Evolutionary conservation across 2,888 invertebrate genomes (phyloP), one percentile per base, ranked within the genome.

Genomic region (Ectemnius continuus): DNA sequence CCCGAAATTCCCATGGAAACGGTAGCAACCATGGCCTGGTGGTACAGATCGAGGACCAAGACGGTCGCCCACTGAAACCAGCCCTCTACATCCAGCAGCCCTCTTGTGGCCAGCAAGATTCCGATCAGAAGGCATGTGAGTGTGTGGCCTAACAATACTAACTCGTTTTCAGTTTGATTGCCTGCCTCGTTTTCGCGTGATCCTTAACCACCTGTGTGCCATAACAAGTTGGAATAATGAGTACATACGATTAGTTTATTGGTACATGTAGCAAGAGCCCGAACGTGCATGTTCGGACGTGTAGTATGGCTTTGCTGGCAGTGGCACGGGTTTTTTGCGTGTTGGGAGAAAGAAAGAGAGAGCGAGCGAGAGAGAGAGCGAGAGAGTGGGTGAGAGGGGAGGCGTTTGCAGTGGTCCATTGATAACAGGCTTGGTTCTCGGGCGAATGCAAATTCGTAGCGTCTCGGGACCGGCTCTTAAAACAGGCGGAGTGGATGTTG

Each of bases 11-110:
- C 23, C 80, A 78, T 20, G 82, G 79, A 60, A 79, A 65, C 70
- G 84, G 82, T 65, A 92, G 87, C 86, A 90, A 90, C 79, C 90
- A 91, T 65, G 93, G 92, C 0, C 83, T 93, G 71, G 92, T 92
- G 14, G 90, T 94, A n/a, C 91, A 93, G 80, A 93, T 94, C 23
- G 93, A 94, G 86, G 93, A 94, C 86, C 93, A 94, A 86, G 93
- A 93, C 65, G 92, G 92, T 5, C 91, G 90, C 71, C 86, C 91
- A 1, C 84, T 93, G 65, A 91, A 91, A 73, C 92, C 93, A 0
- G 89, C 91, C 73, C 89, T 90, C 79, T 92, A 92, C 87, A 92
- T 93, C 87, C 92, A 92, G 56, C 84, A 88, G 69, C 84, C 88
- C 5, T 84, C 87, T 18, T 90, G 90, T 76, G 83, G 70, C 75